Conservation (phyloP, 2,888 invertebrate genomes). For the Steinernema scapterisci region DNA sequence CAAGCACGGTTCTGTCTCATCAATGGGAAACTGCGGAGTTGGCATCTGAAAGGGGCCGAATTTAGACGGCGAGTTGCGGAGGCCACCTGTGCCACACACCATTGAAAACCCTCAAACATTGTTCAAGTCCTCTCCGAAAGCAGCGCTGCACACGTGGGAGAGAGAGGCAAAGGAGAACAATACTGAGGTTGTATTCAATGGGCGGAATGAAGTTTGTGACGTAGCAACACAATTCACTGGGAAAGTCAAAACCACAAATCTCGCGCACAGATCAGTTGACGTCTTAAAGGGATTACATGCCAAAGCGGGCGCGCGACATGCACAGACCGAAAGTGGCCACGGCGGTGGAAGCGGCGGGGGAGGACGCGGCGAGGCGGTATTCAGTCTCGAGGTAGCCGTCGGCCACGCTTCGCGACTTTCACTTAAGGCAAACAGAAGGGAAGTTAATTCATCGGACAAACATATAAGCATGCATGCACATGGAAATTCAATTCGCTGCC, state of each 20-base stretch:
- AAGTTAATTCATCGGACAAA: conserved; percentile 29
- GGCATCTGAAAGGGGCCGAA: conserved; percentile 3
- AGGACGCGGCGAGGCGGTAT: too few relatives aligned
- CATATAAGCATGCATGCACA: conserved; percentile 18
- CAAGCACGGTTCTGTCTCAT: conserved; percentile 47
- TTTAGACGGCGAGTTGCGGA: background rate
- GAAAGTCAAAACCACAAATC: conserved; percentile 28
- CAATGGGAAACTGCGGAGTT: conserved; percentile 32
- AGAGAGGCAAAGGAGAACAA: background rate
- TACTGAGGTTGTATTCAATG: background rate
- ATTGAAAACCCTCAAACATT: background rate
- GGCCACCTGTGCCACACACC: background rate
- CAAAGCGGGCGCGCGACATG: conserved; percentile 26
- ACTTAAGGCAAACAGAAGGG: conserved; percentile 1
- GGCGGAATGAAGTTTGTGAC: conserved; percentile 6
- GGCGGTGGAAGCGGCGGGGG: background rate
- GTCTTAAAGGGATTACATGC: conserved; percentile 29
- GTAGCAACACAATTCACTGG: background rate
- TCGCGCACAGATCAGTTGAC: conserved; percentile 31
- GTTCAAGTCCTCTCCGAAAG: background rate
- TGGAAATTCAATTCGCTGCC: background rate
- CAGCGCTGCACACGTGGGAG: background rate
- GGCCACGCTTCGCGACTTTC: background rate
- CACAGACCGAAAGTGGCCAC: background rate
- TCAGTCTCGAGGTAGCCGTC: background rate